Conservation (phyloP, 2,888 invertebrate species). For the Xylophagus ater region DNA sequence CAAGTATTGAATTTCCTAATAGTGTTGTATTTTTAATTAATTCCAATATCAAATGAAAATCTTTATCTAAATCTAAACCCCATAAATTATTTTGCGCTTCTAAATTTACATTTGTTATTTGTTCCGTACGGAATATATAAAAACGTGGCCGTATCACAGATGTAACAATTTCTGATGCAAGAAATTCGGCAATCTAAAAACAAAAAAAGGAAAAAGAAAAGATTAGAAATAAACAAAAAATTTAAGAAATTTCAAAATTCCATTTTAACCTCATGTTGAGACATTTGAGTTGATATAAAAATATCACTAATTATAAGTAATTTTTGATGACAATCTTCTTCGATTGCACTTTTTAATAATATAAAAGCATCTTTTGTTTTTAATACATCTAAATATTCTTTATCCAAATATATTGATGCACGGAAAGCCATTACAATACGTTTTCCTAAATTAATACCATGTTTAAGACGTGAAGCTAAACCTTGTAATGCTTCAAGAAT, state of each 20-base stretch:
- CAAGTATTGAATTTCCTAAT: slow-evolving; percentile 42
- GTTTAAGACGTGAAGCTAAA: slow-evolving; percentile 42
- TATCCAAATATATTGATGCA: slow-evolving; percentile 46
- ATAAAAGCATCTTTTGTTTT: slow-evolving; percentile 42
- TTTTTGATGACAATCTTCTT: slow-evolving; percentile 45
- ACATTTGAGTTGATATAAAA: slow-evolving; percentile 45
- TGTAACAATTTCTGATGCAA: slow-evolving; percentile 46
- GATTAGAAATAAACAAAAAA: background rate
- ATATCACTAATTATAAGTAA: slow-evolving; percentile 50
- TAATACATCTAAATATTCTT: slow-evolving; percentile 45
- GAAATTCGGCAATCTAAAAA: slow-evolving; percentile 43
- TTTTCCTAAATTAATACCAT: slow-evolving; percentile 43
- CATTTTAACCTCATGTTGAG: slow-evolving; percentile 37
- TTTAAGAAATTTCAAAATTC: background rate
- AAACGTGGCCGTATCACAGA: slow-evolving; percentile 40
- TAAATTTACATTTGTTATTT: slow-evolving; percentile 22
- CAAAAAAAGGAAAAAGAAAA: slow-evolving; percentile 3
- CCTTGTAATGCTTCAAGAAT: slow-evolving; percentile 39
- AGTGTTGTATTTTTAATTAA: slow-evolving; percentile 42
- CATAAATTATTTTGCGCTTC: slow-evolving; percentile 34
- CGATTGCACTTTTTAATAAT: slow-evolving; percentile 44
- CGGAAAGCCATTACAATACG: slow-evolving; percentile 46
- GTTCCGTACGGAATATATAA: slow-evolving; percentile 33
- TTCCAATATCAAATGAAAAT: slow-evolving; percentile 42
- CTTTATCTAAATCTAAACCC: slow-evolving; percentile 42